phyloP scores from a whole-genome alignment of 2,797 vertebrate genomes.

The Psittacula derbiana region DNA sequence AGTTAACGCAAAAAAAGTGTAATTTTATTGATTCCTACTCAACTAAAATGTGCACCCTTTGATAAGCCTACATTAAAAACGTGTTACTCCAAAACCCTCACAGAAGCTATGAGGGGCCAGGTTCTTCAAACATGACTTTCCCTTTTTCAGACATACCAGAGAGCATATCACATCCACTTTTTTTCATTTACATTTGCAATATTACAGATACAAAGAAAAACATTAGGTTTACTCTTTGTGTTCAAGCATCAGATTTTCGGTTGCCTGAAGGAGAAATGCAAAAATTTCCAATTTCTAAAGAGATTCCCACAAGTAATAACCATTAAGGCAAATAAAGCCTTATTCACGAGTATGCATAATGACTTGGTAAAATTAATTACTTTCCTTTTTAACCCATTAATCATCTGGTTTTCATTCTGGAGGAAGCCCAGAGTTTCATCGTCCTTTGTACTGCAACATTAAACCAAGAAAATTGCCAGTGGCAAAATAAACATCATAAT shows the following conservation, averaged over 20 bases:
- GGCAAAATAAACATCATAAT: conserved; percentile 49
- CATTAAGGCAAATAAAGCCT: neutral
- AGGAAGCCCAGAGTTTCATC: conserved; percentile 14
- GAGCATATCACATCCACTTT: neutral
- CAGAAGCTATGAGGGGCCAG: neutral
- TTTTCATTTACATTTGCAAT: neutral
- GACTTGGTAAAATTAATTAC: conserved; percentile 28
- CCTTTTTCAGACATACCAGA: neutral
- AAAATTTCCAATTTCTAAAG: neutral
- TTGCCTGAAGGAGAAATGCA: neutral
- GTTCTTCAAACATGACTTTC: neutral
- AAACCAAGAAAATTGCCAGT: conserved; percentile 39
- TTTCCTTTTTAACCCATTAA: conserved; percentile 49
- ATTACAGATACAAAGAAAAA: neutral
- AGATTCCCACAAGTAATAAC: neutral
- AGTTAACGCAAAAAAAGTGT: neutral
- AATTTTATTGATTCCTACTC: neutral
- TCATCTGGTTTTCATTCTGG: conserved; percentile 29
- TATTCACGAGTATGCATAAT: neutral
- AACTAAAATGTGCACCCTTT: neutral
- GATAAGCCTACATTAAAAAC: neutral
- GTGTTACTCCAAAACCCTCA: neutral
- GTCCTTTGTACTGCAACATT: conserved; percentile 19
- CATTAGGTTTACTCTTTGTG: neutral
- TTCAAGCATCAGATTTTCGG: neutral